Conservation (phyloP, 2,888 invertebrate species). For the Hofmannophila pseudospretella region DNA sequence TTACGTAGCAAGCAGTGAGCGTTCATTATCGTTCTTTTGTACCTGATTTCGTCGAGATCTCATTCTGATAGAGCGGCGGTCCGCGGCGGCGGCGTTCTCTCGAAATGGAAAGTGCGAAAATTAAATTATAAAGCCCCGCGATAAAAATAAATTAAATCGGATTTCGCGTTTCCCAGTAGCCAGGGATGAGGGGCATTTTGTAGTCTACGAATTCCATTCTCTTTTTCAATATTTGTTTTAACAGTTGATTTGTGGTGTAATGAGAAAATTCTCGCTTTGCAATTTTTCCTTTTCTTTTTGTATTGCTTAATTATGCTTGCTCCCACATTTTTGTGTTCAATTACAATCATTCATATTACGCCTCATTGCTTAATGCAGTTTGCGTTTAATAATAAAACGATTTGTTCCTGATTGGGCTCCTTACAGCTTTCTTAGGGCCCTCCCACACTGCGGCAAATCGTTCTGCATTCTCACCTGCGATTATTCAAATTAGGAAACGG, state of each 20-base stretch:
- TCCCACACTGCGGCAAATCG: conserved; percentile 56
- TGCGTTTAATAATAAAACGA: neutral
- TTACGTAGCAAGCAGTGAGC: conserved; percentile 76
- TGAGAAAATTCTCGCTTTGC: conserved; percentile 70
- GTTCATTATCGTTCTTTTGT: conserved; percentile 79
- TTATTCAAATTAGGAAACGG: conserved; percentile 76
- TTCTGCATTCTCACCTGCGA: conserved; percentile 72
- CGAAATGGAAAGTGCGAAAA: conserved; percentile 78
- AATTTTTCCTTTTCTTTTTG: conserved; percentile 44
- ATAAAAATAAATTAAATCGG: conserved; percentile 79
- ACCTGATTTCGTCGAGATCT: conserved; percentile 76
- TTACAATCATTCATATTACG: neutral
- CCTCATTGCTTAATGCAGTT: neutral
- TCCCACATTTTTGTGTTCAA: conserved; percentile 22
- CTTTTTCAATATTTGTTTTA: conserved; percentile 75
- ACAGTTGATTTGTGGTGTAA: conserved; percentile 75
- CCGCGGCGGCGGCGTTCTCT: conserved; percentile 71
- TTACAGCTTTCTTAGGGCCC: conserved; percentile 27
- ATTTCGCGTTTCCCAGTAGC: conserved; percentile 74
- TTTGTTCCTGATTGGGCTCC: conserved; percentile 13
- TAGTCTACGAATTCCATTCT: conserved; percentile 70
- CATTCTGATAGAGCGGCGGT: conserved; percentile 75
- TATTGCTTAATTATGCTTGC: conserved; percentile 35
- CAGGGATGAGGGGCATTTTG: conserved; percentile 69
- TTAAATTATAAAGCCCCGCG: conserved; percentile 77